phyloP scores from a whole-genome alignment of 2,797 vertebrate species.

The Cuniculus paca region DNA sequence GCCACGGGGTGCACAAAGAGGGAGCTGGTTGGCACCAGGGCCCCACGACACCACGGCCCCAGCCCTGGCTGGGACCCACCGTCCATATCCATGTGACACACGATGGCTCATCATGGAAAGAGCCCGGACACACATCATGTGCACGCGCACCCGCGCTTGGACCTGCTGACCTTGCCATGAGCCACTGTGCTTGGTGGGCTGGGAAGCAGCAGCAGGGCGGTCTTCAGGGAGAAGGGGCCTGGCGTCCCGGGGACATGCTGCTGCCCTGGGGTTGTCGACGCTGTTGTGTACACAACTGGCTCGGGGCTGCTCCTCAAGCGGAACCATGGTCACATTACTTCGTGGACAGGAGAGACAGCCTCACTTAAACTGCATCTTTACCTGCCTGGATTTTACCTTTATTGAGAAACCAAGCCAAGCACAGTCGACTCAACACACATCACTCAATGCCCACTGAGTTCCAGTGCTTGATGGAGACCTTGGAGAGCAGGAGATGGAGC shows the following conservation, averaged over 20 bases:
- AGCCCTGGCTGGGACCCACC: neutral
- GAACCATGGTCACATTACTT: neutral
- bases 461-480: neutral
- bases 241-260: neutral
- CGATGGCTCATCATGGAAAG: neutral
- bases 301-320: neutral
- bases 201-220: neutral
- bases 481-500: neutral
- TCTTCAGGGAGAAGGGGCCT: neutral
- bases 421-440: neutral
- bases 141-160: neutral
- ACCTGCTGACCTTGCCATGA: neutral
- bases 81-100: neutral
- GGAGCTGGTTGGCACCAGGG: neutral
- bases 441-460: neutral
- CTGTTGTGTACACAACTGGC: neutral
- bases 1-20: neutral
- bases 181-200: neutral
- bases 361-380: neutral
- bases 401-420: slow-evolving; percentile 17
- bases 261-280: neutral
- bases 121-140: neutral
- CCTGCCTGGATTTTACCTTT: neutral
- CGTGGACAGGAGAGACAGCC: neutral
- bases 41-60: neutral